phyloP scores from a whole-genome alignment of 2,797 vertebrate genomes.

The Cichlasoma orientale region DNA sequence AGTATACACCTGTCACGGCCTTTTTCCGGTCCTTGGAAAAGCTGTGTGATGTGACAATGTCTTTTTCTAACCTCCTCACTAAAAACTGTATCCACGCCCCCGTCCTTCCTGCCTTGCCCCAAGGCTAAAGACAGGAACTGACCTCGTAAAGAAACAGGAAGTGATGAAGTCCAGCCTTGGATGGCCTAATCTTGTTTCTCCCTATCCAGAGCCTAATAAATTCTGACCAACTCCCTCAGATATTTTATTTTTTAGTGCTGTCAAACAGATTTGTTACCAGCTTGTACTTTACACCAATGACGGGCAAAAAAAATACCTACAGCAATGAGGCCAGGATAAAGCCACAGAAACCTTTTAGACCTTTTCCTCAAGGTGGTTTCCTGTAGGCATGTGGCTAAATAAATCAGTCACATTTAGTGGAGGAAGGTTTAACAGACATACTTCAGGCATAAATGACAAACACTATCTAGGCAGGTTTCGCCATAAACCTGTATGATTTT shows the following conservation, averaged over 20 bases:
- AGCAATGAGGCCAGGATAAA: neutral
- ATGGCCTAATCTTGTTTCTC: constrained; percentile 55
- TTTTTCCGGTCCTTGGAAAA: constrained; percentile 22
- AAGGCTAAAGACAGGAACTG: constrained; percentile 80
- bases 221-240: constrained; percentile 27
- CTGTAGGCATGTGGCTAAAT: constrained; percentile 21
- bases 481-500: neutral
- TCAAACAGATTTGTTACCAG: neutral
- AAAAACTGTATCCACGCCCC: constrained; percentile 52
- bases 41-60: neutral
- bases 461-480: neutral
- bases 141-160: constrained; percentile 84
- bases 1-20: neutral
- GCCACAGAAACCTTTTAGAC: constrained; percentile 27
- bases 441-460: neutral
- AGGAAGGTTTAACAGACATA: neutral
- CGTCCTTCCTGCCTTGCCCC: constrained; percentile 74
- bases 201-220: constrained; percentile 9
- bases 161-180: constrained; percentile 74
- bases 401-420: constrained; percentile 17
- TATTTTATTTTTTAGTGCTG: neutral
- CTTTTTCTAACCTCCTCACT: constrained; percentile 22
- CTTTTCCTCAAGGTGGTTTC: constrained; percentile 61
- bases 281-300: neutral
- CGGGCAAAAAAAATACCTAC: neutral